Base-by-base conservation (phyloP, 2,113 vertebrate genomes). In the Holacanthus passer region DNA sequence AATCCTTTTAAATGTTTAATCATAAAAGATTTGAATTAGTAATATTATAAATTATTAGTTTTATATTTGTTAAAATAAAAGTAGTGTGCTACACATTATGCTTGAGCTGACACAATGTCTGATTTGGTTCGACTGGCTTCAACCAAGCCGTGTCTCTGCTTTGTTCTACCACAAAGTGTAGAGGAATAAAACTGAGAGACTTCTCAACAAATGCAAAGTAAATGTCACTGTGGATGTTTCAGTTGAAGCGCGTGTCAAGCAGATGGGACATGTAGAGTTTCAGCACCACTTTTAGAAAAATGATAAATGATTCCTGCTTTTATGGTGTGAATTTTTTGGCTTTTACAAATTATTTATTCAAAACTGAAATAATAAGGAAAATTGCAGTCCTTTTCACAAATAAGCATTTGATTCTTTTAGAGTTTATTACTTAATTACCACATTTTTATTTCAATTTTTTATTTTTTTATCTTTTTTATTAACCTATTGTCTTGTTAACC, bases 201-300 rank as follows among this genome's bases (percentile, higher is more conserved):
- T 88, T 81, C 76, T 89, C 77, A 93, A 91, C 86, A 81, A 84
- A 92, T 86, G 72, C 77, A 88, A 83, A 89, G 82, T 64, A 88
- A 87, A 86, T 89, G 87, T 87, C 59, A 65, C 75, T 68, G 70
- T 74, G 83, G 93, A 87, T 70, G 67, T 83, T 91, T 89, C 75
- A 84, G 69, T 86, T 83, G 27, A 64, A 78, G 83, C 35, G 24
- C 53, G 64, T 58, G 39, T 37, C 59, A 70, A 39, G 64, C 12
- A 65, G 31, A 68, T 41, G 22, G 27, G 60, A 67, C 16, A 67
- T 47, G 19, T 19, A 27, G n/a, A 48, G 32, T 77, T 77, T 72
- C 16, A 67, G 53, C 65, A 73, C 27, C 27, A 65, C 45, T 60
- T 74, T 55, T 58, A 39, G 4, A 73, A 12, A 78, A 83, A 84